Evolutionary conservation across 2,888 invertebrate species (phyloP).

Genomic region (Flexamia atlantica): DNA sequence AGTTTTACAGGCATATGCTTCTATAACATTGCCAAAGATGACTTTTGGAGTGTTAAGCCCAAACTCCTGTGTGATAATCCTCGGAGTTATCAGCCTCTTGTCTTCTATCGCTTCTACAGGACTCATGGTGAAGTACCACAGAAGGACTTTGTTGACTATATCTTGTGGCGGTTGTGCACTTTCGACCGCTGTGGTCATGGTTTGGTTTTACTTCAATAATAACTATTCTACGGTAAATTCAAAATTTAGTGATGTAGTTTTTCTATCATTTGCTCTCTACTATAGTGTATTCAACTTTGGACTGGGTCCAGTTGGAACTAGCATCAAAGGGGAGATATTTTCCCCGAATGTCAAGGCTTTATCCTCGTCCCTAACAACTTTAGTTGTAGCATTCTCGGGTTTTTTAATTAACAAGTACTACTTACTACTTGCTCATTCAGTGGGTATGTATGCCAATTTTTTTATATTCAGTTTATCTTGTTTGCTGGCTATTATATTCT

Average conservation of each 20-base stretch:
- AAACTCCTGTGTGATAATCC: conserved; percentile 78
- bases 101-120: conserved; percentile 79
- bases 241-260: conserved; percentile 69
- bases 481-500: conserved; percentile 79
- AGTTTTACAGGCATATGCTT: conserved; percentile 80
- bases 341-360: conserved; percentile 81
- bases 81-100: conserved; percentile 79
- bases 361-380: conserved; percentile 79
- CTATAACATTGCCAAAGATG: conserved; percentile 79
- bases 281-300: conserved; percentile 78
- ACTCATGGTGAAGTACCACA: conserved; percentile 81
- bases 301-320: conserved; percentile 80
- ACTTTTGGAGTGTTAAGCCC: conserved; percentile 75
- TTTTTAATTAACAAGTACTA: conserved; percentile 80
- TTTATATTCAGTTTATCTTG: conserved; percentile 81
- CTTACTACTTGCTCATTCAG: conserved; percentile 78
- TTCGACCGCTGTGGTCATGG: conserved; percentile 63
- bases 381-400: conserved; percentile 78
- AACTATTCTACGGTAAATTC: conserved; percentile 62
- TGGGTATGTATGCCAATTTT: conserved; percentile 81
- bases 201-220: conserved; percentile 66
- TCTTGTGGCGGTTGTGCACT: conserved; percentile 73
- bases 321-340: conserved; percentile 81
- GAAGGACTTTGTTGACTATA: conserved; percentile 80
- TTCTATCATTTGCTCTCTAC: conserved; percentile 47